These are phyloP conservation scores for Tiaroga cobitis DNA, from an alignment of 2,797 vertebrate genomes.

Conservation along the genomic window DNA sequence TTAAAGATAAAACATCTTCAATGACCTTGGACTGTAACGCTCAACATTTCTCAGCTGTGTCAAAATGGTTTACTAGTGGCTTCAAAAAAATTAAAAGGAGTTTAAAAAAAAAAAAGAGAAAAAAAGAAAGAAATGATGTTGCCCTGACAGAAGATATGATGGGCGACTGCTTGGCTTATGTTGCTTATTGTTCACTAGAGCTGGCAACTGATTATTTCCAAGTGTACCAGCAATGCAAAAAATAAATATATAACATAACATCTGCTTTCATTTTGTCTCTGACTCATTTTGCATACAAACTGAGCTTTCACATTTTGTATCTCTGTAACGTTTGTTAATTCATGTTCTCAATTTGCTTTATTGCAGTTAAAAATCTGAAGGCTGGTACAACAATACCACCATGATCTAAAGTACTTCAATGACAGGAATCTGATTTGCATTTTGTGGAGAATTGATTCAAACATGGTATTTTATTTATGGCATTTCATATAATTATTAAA, in stretches of 20 bases:
- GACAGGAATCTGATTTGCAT: neutral
- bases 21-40: conserved; percentile 89
- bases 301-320: neutral
- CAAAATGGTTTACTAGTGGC: conserved; percentile 89
- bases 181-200: conserved; percentile 84
- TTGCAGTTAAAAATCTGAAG: neutral
- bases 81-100: conserved; percentile 65
- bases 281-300: neutral
- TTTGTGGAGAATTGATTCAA: neutral
- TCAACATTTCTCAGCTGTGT: conserved; percentile 89
- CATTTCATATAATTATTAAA: neutral
- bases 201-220: conserved; percentile 83
- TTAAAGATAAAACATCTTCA: conserved; percentile 69
- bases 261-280: neutral
- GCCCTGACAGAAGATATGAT: conserved; percentile 74
- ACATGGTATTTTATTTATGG: neutral
- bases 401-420: neutral
- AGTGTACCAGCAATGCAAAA: conserved; percentile 86
- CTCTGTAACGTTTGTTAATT: neutral
- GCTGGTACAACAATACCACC: neutral
- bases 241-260: conserved; percentile 75
- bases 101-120: conserved; percentile 60
- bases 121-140: conserved; percentile 62
- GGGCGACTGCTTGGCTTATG: conserved; percentile 80
- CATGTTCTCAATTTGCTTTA: neutral